Evolutionary conservation across 2,113 vertebrate genomes (phyloP).

Genomic region (Siniperca knerii): DNA sequence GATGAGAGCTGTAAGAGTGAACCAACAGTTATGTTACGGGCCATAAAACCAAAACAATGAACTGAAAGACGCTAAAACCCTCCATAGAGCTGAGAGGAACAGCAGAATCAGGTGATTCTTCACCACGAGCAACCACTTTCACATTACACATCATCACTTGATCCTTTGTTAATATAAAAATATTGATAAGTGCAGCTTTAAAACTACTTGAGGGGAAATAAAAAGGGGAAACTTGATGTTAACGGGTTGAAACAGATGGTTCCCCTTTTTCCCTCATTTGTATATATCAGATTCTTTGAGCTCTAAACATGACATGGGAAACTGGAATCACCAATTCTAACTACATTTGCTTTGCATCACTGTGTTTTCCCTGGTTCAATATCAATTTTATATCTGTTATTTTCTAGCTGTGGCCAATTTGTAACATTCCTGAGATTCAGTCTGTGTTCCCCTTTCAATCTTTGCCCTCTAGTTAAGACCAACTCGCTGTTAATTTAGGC

Average conservation of each 20-base stretch:
- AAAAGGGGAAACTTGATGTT: neutral
- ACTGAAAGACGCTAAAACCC: neutral
- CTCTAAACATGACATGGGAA: neutral
- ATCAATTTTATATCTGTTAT: constrained; percentile 41
- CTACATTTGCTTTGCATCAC: constrained; percentile 2
- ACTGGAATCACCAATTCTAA: constrained; percentile 24
- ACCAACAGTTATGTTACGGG: neutral
- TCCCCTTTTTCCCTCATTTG: neutral
- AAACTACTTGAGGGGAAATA: neutral
- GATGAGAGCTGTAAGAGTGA: neutral
- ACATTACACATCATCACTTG: neutral
- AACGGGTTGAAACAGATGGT: no score
- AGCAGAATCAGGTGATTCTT: neutral
- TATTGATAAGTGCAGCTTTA: no score
- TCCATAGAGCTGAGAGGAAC: neutral
- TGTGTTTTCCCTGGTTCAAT: constrained; percentile 36
- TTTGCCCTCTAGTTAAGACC: constrained; percentile 33
- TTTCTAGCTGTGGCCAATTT: constrained; percentile 33
- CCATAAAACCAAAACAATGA: neutral
- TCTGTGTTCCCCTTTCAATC: constrained; percentile 19
- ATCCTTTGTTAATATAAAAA: neutral
- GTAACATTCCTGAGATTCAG: constrained; percentile 25
- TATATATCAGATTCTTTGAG: neutral
- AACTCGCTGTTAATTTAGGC: constrained; percentile 38
- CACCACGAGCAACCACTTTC: neutral